A percentile compares a stretch with the other conserved stretches of the same genome.
Conservation (phyloP, 2,797 vertebrate species). For the Enteromius paludinosus region DNA sequence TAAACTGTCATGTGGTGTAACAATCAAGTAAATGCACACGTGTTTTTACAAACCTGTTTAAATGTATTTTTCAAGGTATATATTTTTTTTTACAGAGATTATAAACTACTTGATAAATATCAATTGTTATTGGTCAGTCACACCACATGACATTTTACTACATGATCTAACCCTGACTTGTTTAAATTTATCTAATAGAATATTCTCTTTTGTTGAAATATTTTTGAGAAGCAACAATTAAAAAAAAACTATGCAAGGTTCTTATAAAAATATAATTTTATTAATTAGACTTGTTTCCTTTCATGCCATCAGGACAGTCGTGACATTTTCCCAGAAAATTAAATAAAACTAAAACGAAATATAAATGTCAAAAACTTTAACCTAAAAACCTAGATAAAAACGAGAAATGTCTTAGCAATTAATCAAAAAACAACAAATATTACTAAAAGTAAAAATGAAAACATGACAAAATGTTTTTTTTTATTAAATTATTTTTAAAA, state of each 20-base stretch:
- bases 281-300: background rate
- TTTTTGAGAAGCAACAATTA: background rate
- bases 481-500: no score
- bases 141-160: background rate
- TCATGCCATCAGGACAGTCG: background rate
- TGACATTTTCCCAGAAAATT: background rate
- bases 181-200: background rate
- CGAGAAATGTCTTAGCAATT: background rate
- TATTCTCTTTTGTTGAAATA: no score
- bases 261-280: background rate
- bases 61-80: background rate
- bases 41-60: background rate
- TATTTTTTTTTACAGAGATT: background rate
- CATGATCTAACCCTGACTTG: background rate
- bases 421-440: background rate
- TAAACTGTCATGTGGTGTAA: background rate
- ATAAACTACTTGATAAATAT: background rate
- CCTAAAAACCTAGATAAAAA: background rate
- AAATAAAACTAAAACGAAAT: background rate
- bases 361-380: background rate
- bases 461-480: no score
- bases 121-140: background rate
- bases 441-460: background rate
- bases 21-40: background rate
- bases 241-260: background rate